These are phyloP conservation scores for Palythoa heliodiscus DNA, from an alignment of 92 coral and sea anemone genomes.

Conservation along the genomic window DNA sequence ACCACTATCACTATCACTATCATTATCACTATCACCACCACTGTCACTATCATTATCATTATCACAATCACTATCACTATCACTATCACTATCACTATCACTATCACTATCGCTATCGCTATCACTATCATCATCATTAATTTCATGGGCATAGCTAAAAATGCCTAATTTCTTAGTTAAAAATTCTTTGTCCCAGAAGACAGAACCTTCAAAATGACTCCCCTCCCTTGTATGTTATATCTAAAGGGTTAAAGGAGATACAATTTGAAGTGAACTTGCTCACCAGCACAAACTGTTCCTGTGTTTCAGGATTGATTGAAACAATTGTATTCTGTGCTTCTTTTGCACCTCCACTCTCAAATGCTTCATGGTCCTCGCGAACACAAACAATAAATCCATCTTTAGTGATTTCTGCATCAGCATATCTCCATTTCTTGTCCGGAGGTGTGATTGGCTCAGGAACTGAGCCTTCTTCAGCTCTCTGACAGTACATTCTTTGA, in stretches of 20 bases:
- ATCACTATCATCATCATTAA: no score
- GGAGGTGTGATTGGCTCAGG: constrained; percentile 69
- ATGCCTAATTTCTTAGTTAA: no score
- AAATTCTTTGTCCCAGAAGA: no score
- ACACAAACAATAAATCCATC: constrained; percentile 80
- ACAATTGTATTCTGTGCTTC: constrained; percentile 88
- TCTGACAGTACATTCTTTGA: constrained; percentile 85
- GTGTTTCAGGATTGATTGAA: constrained; percentile 74
- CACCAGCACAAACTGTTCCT: constrained; percentile 90
- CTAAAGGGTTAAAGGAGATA: neutral
- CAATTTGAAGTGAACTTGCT: neutral
- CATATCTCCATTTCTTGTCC: constrained; percentile 90
- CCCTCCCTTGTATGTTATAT: no score
- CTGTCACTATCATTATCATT: no score
- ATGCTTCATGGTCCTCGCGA: constrained; percentile 89
- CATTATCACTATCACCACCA: no score
- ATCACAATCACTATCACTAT: no score
- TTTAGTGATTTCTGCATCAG: constrained; percentile 73
- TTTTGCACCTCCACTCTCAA: constrained; percentile 55
- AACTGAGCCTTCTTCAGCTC: constrained; percentile 48
- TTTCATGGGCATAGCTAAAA: no score
- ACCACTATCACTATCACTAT: no score
- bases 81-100: no score
- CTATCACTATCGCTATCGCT: no score
- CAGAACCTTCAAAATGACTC: no score